These are phyloP conservation scores for Nematolebias whitei DNA, from an alignment of 2,113 vertebrate species.

Conservation along the genomic window DNA sequence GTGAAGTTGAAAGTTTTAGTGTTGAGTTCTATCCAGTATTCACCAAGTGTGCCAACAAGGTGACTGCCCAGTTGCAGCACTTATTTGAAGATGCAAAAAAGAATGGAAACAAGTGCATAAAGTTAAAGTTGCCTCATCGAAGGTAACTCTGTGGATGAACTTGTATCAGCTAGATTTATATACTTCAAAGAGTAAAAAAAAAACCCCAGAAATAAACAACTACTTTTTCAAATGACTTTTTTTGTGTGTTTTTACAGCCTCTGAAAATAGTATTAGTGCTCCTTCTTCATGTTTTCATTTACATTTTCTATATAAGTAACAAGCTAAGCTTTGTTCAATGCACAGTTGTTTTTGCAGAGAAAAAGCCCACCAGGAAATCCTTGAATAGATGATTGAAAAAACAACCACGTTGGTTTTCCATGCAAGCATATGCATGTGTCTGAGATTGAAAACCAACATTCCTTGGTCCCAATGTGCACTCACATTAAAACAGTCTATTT, in stretches of 20 bases:
- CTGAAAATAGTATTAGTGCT: conserved; percentile 43
- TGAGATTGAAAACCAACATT: conserved; percentile 82
- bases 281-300: conserved; percentile 63
- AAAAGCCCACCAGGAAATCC: conserved; percentile 76
- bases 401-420: conserved; percentile 75
- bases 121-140: conserved; percentile 62
- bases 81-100: too few species aligned
- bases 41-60: conserved; percentile 73
- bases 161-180: conserved; percentile 46
- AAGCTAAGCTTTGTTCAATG: conserved; percentile 68
- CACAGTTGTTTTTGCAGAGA: conserved; percentile 72
- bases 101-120: conserved; percentile 62
- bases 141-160: conserved; percentile 16
- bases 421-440: conserved; percentile 77
- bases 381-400: conserved; percentile 79
- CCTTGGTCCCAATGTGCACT: conserved; percentile 74
- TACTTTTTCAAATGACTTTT: conserved; percentile 9
- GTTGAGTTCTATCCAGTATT: conserved; percentile 88
- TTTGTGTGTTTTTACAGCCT: conserved; percentile 44
- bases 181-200: conserved; percentile 43
- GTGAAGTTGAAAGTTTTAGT: conserved; percentile 50
- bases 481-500: conserved; percentile 77
- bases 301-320: conserved; percentile 62
- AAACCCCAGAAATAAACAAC: conserved; percentile 44
- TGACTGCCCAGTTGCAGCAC: conserved; percentile 75